A percentile compares a stretch with the other conserved stretches of the same genome.
Conservation (phyloP, 2,888 invertebrate genomes). For the Agonopterix subpropinquella region DNA sequence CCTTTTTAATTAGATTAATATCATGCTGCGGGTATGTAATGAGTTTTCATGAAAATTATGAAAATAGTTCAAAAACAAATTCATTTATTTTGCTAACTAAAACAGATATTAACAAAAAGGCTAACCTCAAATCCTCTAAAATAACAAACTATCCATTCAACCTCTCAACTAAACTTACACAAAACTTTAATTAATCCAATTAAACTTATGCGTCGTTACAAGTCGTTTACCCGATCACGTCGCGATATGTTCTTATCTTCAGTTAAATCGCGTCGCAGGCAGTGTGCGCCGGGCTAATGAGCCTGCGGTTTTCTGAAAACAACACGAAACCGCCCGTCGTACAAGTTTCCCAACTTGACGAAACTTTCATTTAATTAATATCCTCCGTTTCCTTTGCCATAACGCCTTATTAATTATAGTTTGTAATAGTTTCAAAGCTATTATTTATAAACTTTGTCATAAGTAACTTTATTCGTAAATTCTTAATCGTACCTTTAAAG, state of each 20-base stretch:
- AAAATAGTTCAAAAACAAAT: no score
- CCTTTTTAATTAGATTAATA: no score
- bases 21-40: no score
- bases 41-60: no score
- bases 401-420: constrained; percentile 1
- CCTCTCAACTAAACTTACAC: constrained; percentile 6
- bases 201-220: constrained; percentile 30
- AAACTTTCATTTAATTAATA: constrained; percentile 58
- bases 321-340: constrained; percentile 42
- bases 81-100: no score
- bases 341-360: constrained; percentile 48
- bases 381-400: constrained; percentile 13
- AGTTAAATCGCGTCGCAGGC: constrained; percentile 56
- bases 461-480: background rate
- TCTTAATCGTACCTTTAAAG: constrained; percentile 8
- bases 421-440: background rate
- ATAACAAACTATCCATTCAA: no score
- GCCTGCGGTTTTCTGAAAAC: constrained; percentile 66
- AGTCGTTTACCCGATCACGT: constrained; percentile 40
- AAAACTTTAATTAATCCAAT: constrained; percentile 46
- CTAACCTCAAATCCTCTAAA: no score
- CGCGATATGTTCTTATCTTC: constrained; percentile 30
- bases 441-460: background rate
- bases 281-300: constrained; percentile 70
- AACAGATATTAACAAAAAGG: no score